phyloP scores from a whole-genome alignment of 2,888 invertebrate species.

The Apodemia hepburni region DNA sequence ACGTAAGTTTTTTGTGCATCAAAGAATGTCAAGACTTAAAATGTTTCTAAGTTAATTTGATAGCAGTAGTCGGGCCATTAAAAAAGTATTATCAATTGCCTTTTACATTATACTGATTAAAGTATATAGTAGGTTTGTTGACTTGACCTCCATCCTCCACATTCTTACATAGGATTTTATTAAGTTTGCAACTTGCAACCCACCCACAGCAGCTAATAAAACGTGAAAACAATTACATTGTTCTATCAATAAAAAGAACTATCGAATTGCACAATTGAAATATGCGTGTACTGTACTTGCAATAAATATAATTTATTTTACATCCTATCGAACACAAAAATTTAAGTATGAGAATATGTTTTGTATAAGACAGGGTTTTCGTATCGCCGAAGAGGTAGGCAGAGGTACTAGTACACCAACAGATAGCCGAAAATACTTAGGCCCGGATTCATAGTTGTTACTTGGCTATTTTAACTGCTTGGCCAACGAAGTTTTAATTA shows the following conservation, averaged over 20 bases:
- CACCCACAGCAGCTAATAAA: not conserved
- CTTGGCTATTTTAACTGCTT: no score
- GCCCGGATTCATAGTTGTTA: no score
- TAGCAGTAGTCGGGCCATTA: no score
- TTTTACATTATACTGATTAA: not conserved
- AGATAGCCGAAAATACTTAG: no score
- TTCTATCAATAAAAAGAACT: constrained; percentile 4
- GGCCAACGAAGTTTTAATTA: no score
- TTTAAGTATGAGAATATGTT: not conserved
- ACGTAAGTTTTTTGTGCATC: no score
- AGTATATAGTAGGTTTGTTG: not conserved
- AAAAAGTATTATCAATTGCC: no score
- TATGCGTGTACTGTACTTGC: not conserved
- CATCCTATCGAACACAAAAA: not conserved
- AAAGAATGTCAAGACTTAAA: no score
- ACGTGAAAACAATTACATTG: constrained; percentile 3
- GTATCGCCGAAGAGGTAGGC: no score
- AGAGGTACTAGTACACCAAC: no score
- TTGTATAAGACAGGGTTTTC: no score
- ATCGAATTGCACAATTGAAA: not conserved
- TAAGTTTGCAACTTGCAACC: not conserved
- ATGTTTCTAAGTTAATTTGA: no score
- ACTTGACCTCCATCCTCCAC: not conserved
- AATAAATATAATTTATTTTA: not conserved
- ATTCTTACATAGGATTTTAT: not conserved